Evolutionary conservation across 2,113 vertebrate genomes (phyloP).

Genomic region (Eptesicus fuscus): DNA sequence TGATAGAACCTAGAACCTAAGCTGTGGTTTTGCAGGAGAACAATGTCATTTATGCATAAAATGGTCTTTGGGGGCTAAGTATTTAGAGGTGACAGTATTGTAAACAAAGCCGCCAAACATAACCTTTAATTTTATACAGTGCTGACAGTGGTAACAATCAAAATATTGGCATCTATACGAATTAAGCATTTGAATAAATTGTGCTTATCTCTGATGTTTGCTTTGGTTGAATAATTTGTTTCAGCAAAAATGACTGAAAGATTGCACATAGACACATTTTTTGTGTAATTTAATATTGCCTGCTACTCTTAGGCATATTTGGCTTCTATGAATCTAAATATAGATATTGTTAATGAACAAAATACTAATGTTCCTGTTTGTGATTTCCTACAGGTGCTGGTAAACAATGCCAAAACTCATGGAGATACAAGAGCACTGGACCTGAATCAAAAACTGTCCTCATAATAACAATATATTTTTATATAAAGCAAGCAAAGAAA

Average conservation of each 20-base stretch:
- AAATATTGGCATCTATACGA: neutral
- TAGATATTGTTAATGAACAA: neutral
- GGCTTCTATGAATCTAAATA: neutral
- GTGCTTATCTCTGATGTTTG: neutral
- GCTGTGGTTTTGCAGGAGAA: neutral
- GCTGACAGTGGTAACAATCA: neutral
- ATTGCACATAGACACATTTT: neutral
- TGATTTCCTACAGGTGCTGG: slow-evolving; percentile 84
- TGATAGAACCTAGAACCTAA: neutral
- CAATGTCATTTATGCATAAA: neutral
- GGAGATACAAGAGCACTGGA: slow-evolving; percentile 86
- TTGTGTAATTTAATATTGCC: neutral
- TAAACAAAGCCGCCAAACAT: neutral
- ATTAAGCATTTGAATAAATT: neutral
- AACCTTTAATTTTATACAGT: neutral
- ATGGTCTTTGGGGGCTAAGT: neutral
- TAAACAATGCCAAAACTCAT: slow-evolving; percentile 87
- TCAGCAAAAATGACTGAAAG: slow-evolving; percentile 23
- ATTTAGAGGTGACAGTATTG: neutral
- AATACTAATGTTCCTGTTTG: neutral
- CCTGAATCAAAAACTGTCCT: slow-evolving; percentile 85
- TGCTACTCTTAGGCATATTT: neutral
- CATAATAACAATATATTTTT: slow-evolving; percentile 66
- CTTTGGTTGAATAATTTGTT: neutral
- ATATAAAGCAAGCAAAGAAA: slow-evolving; percentile 11